Base-by-base conservation (phyloP, 92 coral and sea anemone species). In the Micromussa lordhowensis region DNA sequence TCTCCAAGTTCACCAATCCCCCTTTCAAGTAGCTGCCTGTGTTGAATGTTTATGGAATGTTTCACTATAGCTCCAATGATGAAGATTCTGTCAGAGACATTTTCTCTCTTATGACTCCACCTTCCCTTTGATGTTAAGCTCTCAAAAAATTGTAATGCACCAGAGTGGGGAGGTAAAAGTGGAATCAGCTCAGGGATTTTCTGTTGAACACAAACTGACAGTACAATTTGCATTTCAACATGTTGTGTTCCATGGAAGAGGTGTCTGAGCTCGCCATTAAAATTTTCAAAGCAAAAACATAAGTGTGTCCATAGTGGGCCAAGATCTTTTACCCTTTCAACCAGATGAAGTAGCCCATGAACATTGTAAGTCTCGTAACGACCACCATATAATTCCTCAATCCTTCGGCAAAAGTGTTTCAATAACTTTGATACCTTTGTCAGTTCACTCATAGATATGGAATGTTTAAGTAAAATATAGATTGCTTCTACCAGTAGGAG, bases 401-500 rank as follows among this genome's bases (percentile, higher is more conserved):
- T 31, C 35, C 83, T 58, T 13, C 48, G 9, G 32, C 89, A 89
- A n/a, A 89, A 89, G 38, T 89, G 89, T 22, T 35, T 63, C 36
- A 89, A 74, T 18, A 89, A 22, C 24, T 32, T 16, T 3, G 68
- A 29, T 22, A 68, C 84, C 34, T 78, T 77, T 18, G 53, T 16
- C 21, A 83, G 36, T 18, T 77, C 89, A 44, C 28, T n/a, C 17
- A 76, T 29, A 90, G 32, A 90, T 26, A 79, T 72, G 3, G 86
- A 80, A 51, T 82, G 71, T 44, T 68, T 24, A 3, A 88, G 63
- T 8, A 88, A 82, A 30, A 88, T 68, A 30, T 69, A 88, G 44
- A 91, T 87, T n/a, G 90, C 83, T 69, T 88, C 87, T 15, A 87
- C 92, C 53, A 91, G 84, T 22, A 91, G 81, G 15, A 88, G 68